A percentile compares a stretch with the other conserved stretches of the same genome.
Evolutionary conservation across 2,797 vertebrate genomes (phyloP).

Genomic region (Agapornis canus): DNA sequence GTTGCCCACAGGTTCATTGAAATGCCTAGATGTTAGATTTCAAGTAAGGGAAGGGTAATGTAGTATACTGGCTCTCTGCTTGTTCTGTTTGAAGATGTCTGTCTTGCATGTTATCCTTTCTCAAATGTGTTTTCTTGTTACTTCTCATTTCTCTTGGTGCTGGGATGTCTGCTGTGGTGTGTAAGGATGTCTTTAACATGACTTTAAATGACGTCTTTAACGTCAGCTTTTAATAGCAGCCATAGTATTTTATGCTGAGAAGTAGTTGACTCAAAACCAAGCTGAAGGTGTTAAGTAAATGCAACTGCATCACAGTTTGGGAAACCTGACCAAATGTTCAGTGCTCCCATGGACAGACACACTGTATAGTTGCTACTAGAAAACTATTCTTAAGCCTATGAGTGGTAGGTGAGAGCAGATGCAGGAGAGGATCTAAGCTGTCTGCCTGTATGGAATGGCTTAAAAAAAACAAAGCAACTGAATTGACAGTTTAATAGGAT

Average conservation of each 20-base stretch:
- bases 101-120: neutral
- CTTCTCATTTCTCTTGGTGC: neutral
- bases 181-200: neutral
- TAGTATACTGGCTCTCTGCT: neutral
- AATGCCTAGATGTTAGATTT: neutral
- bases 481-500: neutral
- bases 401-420: neutral
- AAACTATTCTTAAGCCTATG: neutral
- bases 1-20: neutral
- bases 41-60: neutral
- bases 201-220: neutral
- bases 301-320: neutral
- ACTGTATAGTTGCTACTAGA: neutral
- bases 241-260: neutral
- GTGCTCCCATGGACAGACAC: accelerated
- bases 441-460: neutral
- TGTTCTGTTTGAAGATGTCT: neutral
- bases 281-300: neutral
- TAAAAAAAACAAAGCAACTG: neutral
- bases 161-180: neutral
- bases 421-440: neutral
- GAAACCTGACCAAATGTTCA: neutral
- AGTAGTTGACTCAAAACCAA: neutral
- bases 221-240: neutral
- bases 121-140: neutral